These are phyloP conservation scores for Troides oblongomaculatus DNA, from an alignment of 2,888 invertebrate genomes.

Conservation along the genomic window DNA sequence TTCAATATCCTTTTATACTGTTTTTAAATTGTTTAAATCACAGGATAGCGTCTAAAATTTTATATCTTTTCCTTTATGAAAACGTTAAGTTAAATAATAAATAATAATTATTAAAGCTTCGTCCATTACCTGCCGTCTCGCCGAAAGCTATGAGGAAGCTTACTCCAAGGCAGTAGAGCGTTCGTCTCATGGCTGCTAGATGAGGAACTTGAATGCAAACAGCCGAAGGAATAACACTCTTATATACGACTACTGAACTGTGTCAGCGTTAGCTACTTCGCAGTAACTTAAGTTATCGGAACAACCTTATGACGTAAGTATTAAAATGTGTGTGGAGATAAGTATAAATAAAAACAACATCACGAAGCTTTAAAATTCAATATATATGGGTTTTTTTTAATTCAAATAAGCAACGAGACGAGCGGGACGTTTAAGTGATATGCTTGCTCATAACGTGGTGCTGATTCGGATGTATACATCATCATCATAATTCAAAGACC, in stretches of 20 bases:
- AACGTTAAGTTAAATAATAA: too few species aligned
- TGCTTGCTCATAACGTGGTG: too few species aligned
- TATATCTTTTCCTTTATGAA: too few species aligned
- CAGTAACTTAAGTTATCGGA: conserved; percentile 17
- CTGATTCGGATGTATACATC: too few species aligned
- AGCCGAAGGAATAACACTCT: background rate
- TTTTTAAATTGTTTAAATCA: background rate
- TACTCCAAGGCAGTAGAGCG: conserved; percentile 13
- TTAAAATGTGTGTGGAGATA: background rate
- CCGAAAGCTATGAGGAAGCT: conserved; percentile 15
- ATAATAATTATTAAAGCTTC: background rate
- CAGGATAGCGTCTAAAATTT: background rate
- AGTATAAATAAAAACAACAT: conserved; percentile 2
- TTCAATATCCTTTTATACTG: too few species aligned
- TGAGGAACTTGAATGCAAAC: conserved; percentile 7
- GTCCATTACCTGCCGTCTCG: conserved; percentile 16
- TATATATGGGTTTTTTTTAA: too few species aligned
- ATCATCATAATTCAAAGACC: too few species aligned
- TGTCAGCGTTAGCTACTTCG: conserved; percentile 1
- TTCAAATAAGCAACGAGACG: too few species aligned
- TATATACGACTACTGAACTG: conserved; percentile 11
- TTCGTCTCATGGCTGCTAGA: conserved; percentile 20
- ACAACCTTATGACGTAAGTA: conserved; percentile 9
- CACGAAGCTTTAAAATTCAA: conserved; percentile 11
- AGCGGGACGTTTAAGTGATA: too few species aligned